Evolutionary conservation across 1,140 invertebrate species (phyloP), one percentile per base, ranked within the genome.

Genomic region (honey bee (Apis mellifera)): DNA sequence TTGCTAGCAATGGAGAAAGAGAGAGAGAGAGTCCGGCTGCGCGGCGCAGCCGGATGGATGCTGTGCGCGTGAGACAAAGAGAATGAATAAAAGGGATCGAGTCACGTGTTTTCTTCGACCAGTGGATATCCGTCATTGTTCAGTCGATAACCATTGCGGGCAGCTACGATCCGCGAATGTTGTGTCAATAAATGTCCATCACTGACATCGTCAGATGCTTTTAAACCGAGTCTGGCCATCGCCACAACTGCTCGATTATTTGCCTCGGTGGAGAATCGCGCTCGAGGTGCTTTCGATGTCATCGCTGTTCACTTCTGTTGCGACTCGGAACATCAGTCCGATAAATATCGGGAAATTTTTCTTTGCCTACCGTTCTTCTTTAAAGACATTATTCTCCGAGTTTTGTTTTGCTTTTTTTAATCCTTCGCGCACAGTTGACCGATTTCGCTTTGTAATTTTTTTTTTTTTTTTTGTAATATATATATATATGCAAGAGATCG

Each of bases 241-340:
- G 42, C 55, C 55, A 21, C 55, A 23, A 32, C 48, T 76, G 79
- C 79, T 82, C 79, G 72, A 69, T 82, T 82, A 76, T 82, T 82
- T 76, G 54, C 73, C 79, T 76, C 52, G 72, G 9, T 76, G 73
- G 64, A 76, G 79, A 50, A 82, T 76, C 72, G 73, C 64, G 79
- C 79, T 82, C 73, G 64, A 82, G 69, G 52, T 71, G 82, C 81
- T 78, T 78, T 71, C 75, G 50, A 78, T 83, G 75, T 78, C 81
- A 78, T n/a, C 59, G n/a, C 19, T 76, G 74, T 52, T 78, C 75
- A 42, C 81, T 78, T 57, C 26, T 64, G 23, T 57, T 23, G 59
- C 26, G n/a, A 50, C 52, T 32, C 19, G 23, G 23, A 60, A 21
- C 60, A 23, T 5, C 72, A 42, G 17, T 12, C 17, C 48, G 73